Evolutionary conservation across 2,113 vertebrate genomes (phyloP), one percentile per base, ranked within the genome.

Genomic region (Tympanuchus pallidicinctus): DNA sequence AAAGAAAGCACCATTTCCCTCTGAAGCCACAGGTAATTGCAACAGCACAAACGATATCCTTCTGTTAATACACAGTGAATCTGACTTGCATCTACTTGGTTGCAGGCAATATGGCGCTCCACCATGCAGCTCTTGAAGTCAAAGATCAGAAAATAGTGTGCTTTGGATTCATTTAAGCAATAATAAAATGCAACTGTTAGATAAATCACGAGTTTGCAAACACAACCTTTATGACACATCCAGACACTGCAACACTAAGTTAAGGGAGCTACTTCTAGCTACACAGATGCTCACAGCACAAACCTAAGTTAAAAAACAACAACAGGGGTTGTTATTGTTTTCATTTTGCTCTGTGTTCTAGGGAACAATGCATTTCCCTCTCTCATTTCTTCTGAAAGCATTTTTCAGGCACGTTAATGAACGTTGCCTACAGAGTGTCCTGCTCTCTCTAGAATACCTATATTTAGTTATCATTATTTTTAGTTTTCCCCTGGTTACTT

Each of bases 391-490:
- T 48, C 34, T 48, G 76, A 82, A 86, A 94, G 12, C 8, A 36
- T 70, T 84, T 77, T 90, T 65, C 56, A 85, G 34, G 78, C 54
- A 76, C 4, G 11, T 34, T 63, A 83, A 90, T 38, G 32, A 82
- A 71, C 61, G 42, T n/a, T 82, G 19, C 38, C 74, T 32, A 70
- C 0, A 13, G 85, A 42, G 45, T 56, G 24, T 63, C 73, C 36
- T 52, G 48, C 12, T 74, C 48, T 82, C 91, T 78, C 56, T 21
- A 69, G 42, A 71, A 6, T 71, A 77, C 20, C 78, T 91, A 71
- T 90, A 92, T 92, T 88, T 88, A 93, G 85, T 6, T 16, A 80
- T 30, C 78, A 45, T 81, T 70, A 86, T 88, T 86, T 86, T 24
- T 45, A 15, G 25, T 45, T 75, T 84, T 74, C 81, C 61, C 0